Percentiles rank a stretch among this genome's conserved stretches.
phyloP scores from a whole-genome alignment of 2,113 vertebrate genomes.

The Hiodon alosoides region DNA sequence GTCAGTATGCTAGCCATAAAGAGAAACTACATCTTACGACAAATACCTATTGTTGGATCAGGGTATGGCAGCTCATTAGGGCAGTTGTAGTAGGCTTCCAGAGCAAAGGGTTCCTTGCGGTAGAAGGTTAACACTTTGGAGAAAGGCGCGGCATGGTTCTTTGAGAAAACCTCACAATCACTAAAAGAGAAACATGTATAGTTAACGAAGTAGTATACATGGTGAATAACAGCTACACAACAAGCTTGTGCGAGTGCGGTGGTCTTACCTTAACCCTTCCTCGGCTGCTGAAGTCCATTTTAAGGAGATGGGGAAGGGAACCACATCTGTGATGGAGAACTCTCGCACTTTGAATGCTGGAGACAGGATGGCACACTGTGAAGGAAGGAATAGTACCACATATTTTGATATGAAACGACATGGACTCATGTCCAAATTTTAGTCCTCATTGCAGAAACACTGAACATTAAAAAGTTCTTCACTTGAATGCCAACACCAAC shows the following conservation, averaged over 20 bases:
- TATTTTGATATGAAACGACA: neutral
- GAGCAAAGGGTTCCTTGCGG: conserved; percentile 86
- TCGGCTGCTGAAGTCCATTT: conserved; percentile 94
- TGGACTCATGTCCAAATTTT: too few relatives aligned
- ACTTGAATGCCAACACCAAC: too few relatives aligned
- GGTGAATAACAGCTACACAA: neutral
- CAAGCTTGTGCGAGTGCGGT: neutral
- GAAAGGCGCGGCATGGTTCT: conserved; percentile 89
- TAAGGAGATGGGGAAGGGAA: conserved; percentile 85
- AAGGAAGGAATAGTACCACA: conserved; percentile 22
- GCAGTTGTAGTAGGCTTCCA: conserved; percentile 85
- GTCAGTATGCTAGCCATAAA: neutral
- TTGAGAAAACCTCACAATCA: conserved; percentile 91
- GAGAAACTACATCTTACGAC: neutral
- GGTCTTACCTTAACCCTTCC: conserved; percentile 79
- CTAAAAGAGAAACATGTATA: conserved; percentile 52
- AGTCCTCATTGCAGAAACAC: too few relatives aligned
- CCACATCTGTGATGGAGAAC: conserved; percentile 88
- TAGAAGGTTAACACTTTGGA: conserved; percentile 97
- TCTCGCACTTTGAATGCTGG: conserved; percentile 98
- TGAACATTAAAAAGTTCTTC: too few relatives aligned
- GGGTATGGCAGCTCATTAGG: conserved; percentile 87
- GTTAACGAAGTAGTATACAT: neutral
- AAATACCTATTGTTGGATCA: conserved; percentile 85
- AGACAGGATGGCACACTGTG: conserved; percentile 95